These are phyloP conservation scores for Drosophila longiperda DNA, from an alignment of 2,888 invertebrate species.

Conservation along the genomic window DNA sequence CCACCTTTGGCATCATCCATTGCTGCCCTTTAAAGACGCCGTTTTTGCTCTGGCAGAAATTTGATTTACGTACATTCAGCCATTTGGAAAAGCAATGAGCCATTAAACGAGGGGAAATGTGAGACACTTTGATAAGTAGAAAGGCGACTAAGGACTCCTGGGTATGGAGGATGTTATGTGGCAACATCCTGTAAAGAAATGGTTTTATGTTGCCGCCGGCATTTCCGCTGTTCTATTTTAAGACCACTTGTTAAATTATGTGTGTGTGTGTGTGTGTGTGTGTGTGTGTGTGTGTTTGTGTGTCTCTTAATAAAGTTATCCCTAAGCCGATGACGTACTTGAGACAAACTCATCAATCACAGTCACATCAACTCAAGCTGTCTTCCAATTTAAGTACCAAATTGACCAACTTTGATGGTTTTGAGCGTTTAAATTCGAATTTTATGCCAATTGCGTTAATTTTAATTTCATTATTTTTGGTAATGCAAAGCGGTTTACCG, in stretches of 20 bases:
- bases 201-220: constrained; percentile 27
- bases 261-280: background rate
- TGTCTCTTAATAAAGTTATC: constrained; percentile 2
- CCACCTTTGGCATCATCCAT: constrained; percentile 41
- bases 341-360: constrained; percentile 46
- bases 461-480: constrained; percentile 33
- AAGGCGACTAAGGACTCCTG: constrained; percentile 7
- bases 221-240: constrained; percentile 19
- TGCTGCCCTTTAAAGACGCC: constrained; percentile 40
- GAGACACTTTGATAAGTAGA: constrained; percentile 38
- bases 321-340: constrained; percentile 1
- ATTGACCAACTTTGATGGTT: constrained; percentile 17
- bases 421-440: constrained; percentile 8
- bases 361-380: constrained; percentile 6
- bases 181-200: constrained; percentile 12
- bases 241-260: constrained; percentile 17
- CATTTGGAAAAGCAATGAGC: constrained; percentile 50
- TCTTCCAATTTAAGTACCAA: constrained; percentile 4
- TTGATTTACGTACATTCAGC: constrained; percentile 10
- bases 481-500: constrained; percentile 22
- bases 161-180: constrained; percentile 35
- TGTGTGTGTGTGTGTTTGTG: background rate
- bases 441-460: constrained; percentile 24
- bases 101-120: constrained; percentile 62
- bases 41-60: background rate